phyloP scores from a whole-genome alignment of 2,113 vertebrate species.

The Amblyopsis rosae region DNA sequence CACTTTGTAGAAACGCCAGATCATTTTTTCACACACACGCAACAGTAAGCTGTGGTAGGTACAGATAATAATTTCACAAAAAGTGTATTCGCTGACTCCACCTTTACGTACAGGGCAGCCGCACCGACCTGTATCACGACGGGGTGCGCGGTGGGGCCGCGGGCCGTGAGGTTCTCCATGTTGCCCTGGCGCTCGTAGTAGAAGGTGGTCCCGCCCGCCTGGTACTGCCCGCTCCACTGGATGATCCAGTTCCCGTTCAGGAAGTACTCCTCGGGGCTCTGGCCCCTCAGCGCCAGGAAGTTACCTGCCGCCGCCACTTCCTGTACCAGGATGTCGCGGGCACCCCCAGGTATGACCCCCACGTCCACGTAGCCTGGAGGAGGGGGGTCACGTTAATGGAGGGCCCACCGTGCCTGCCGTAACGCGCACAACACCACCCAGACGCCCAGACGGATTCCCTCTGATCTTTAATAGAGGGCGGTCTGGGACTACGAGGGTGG shows the following conservation, averaged over 20 bases:
- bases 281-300: constrained; percentile 88
- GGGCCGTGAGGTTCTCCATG: constrained; percentile 91
- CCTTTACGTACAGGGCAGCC: not conserved
- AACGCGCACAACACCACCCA: constrained; percentile 53
- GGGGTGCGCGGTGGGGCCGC: constrained; percentile 89
- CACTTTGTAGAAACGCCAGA: too few species aligned
- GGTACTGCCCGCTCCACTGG: constrained; percentile 97
- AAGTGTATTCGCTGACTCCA: too few species aligned
- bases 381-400: constrained; percentile 52
- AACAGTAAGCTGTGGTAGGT: too few species aligned
- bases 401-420: constrained; percentile 71
- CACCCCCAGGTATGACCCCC: constrained; percentile 92
- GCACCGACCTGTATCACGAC: constrained; percentile 91
- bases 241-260: constrained; percentile 96
- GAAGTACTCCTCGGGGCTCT: constrained; percentile 86
- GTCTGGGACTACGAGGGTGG: constrained; percentile 56
- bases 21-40: too few species aligned
- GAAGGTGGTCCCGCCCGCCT: constrained; percentile 87
- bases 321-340: constrained; percentile 88
- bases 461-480: constrained; percentile 75
- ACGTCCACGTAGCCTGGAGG: constrained; percentile 90
- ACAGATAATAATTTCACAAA: too few species aligned
- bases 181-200: constrained; percentile 90
- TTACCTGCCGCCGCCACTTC: constrained; percentile 91
- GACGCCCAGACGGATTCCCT: constrained; percentile 65